Evolutionary conservation across 1,140 invertebrate species (phyloP), one percentile per base, ranked within the genome.

Genomic region (Piezodorus guildinii): DNA sequence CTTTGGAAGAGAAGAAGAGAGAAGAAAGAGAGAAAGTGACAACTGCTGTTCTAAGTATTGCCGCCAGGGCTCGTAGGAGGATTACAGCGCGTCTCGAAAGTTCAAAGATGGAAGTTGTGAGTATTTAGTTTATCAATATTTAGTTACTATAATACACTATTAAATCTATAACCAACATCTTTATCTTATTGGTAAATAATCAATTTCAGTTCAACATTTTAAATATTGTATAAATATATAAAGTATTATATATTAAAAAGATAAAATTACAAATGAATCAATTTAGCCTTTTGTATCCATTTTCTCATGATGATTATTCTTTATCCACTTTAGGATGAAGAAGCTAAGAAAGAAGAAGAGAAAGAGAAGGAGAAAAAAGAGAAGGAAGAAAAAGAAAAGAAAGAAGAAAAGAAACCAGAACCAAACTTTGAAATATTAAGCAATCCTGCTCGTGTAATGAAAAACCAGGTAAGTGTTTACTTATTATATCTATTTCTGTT

Each of bases 1-100:
- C 94, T 0, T 76, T 99, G 21, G 96, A 99, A 79, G 95, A 98
- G 72, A 98, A 98, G 77, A 98, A 98, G 76, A 90, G 94, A 52
- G 94, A 97, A 72, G 93, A 97, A 74, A 83, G 91, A 10, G 94
- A 98, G 72, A 91, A 94, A 71, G 92, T 96, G 14, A 94, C 95
- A 39, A 98, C 95, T 17, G 96, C 96, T 10, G 92, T 99, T 3
- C 78, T 99, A 19, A 97, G 94, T 72, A 98, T 98, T 69, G 96
- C 96, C 0, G 93, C 93, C 0, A 85, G 92, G 67, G 86, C 92
- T 69, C 82, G 89, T 66, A 85, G 92, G 65, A 83, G 90, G 23
- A 88, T 91, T 65, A 84, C 89, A 25, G 87, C 91, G 67, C 78
- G 78, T 68, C 77, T 71, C 21, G 71, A 72, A 19, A 72, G 69